Evolutionary conservation across 2,888 invertebrate species (phyloP).

Genomic region (Chironomus tentans): DNA sequence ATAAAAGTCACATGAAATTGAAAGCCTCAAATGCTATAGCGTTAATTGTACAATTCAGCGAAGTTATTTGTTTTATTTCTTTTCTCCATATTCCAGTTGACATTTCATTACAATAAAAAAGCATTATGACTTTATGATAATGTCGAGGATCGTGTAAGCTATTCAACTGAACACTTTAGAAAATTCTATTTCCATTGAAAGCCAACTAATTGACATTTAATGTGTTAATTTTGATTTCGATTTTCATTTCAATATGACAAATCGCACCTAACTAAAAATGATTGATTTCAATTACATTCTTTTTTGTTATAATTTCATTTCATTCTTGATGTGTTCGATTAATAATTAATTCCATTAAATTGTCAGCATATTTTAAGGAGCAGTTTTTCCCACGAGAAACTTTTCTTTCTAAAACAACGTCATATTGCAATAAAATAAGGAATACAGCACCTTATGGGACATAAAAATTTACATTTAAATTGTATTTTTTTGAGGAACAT

Average conservation of each 20-base stretch:
- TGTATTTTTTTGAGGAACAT: not conserved
- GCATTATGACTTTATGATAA: not conserved
- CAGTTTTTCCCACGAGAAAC: not conserved
- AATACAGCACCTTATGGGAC: no score
- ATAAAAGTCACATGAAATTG: not conserved
- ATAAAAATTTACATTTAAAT: not conserved
- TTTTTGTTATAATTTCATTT: not conserved
- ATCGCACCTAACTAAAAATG: slow-evolving; percentile 10
- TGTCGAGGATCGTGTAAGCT: not conserved
- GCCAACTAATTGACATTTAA: slow-evolving; percentile 12
- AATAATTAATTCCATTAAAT: not conserved
- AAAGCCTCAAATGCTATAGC: no score
- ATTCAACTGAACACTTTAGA: not conserved
- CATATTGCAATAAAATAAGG: no score
- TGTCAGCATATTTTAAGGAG: not conserved
- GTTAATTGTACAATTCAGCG: not conserved
- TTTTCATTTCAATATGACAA: slow-evolving; percentile 9
- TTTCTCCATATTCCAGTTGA: not conserved
- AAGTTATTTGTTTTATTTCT: not conserved
- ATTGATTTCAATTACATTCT: slow-evolving; percentile 12
- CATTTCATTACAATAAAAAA: no score
- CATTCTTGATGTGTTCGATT: not conserved
- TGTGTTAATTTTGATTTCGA: slow-evolving; percentile 15
- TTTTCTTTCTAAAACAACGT: no score
- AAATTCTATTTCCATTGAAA: not conserved